Conservation (phyloP, 1,140 invertebrate genomes). For the Cotesia glomerata region DNA sequence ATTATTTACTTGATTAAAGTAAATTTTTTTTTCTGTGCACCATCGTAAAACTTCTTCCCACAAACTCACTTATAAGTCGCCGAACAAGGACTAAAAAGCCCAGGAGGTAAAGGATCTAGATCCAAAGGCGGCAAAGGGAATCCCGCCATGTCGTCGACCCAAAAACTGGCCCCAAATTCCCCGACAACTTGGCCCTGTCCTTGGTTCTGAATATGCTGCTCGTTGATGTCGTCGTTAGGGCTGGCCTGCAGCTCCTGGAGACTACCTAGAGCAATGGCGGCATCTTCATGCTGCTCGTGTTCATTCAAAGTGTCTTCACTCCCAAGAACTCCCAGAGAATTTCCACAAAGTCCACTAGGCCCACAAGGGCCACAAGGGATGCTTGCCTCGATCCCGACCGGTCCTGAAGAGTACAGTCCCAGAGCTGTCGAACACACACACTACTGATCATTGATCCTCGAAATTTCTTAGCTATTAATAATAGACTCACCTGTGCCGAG, state of each 20-base stretch:
- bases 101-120: slow-evolving; percentile 73
- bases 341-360: slow-evolving; percentile 54
- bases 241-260: slow-evolving; percentile 53
- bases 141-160: slow-evolving; percentile 81
- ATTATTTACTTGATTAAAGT: too few species aligned
- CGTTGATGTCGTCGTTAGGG: slow-evolving; percentile 49
- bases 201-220: slow-evolving; percentile 53
- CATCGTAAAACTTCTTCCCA: too few species aligned
- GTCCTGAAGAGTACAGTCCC: slow-evolving; percentile 41
- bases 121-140: slow-evolving; percentile 79
- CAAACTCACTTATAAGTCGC: slow-evolving; percentile 72
- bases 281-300: slow-evolving; percentile 27
- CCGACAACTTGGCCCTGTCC: slow-evolving; percentile 54
- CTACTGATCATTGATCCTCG: background rate
- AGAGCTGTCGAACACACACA: background rate
- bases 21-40: too few species aligned
- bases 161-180: slow-evolving; percentile 63
- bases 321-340: slow-evolving; percentile 51
- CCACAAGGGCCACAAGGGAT: slow-evolving; percentile 56
- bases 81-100: slow-evolving; percentile 75
- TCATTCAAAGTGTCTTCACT: slow-evolving; percentile 50
- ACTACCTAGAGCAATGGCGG: slow-evolving; percentile 40
- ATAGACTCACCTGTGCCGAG: slow-evolving; percentile 55
- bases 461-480: background rate
- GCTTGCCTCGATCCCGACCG: slow-evolving; percentile 60